Percentiles rank a stretch among this genome's conserved stretches.
These are phyloP conservation scores for Scelioninae gen. 1 DNA, from an alignment of 2,888 invertebrate species.

Conservation along the genomic window DNA sequence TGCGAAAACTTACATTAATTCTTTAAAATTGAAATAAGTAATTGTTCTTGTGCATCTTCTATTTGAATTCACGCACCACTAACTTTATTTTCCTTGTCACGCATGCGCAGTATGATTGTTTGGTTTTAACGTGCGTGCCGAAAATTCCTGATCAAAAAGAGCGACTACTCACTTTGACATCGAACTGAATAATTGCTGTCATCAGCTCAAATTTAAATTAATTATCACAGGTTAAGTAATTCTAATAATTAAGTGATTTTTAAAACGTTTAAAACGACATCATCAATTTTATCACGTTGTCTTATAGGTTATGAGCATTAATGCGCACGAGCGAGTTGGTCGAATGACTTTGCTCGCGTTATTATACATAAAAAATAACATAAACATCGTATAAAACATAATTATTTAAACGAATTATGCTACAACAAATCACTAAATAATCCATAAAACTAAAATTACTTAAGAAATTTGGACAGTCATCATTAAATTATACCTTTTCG, in stretches of 20 bases:
- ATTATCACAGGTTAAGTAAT: neutral
- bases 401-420: neutral
- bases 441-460: neutral
- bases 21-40: too few species aligned
- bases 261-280: neutral
- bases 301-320: neutral
- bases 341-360: neutral
- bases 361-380: slow-evolving; percentile 8
- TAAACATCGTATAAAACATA: neutral
- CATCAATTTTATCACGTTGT: neutral
- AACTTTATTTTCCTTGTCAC: too few species aligned
- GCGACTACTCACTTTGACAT: too few species aligned
- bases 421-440: neutral
- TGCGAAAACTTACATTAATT: too few species aligned
- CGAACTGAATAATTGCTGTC: neutral
- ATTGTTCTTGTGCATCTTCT: too few species aligned
- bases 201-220: neutral
- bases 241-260: neutral
- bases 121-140: slow-evolving; percentile 14
- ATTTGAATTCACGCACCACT: too few species aligned
- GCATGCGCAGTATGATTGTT: slow-evolving; percentile 22
- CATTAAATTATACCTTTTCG: too few species aligned
- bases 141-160: neutral
- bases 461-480: neutral
- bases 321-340: slow-evolving; percentile 17